Evolutionary conservation across 2,888 invertebrate species (phyloP), one percentile per base, ranked within the genome.

Genomic region (Tanypteryx hageni): DNA sequence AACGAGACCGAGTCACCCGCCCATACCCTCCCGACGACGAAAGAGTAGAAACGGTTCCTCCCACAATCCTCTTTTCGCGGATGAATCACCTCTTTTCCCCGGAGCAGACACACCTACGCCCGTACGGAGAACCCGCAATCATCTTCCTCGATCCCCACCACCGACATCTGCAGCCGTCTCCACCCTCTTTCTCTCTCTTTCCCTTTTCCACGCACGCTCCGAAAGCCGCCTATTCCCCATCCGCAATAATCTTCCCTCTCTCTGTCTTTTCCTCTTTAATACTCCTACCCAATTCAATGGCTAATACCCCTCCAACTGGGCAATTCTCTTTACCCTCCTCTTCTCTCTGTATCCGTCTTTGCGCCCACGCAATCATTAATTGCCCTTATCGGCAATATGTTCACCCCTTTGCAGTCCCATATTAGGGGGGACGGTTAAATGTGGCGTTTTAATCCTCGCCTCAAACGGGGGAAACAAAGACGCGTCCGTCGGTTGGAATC

Each of bases 361-460:
- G 9, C 27, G 61, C 86, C 27, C 27, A 64, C 64, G 44, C 56
- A 22, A 9, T 64, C 89, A 89, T 89, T 89, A 89, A 89, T 89
- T 89, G 89, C 89, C 89, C 89, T 89, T 89, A 89, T 89, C 89
- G 14, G 89, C 89, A 89, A 89, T 89, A 89, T 89, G 89, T 64
- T 89, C 89, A 89, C 89, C 89, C 89, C 89, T 89, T 89, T 64
- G 31, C 61, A 64, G 64, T 64, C n/a, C 89, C 89, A 89, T 89
- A 89, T 89, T 89, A 89, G 89, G 89, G 89, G 27, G n/a, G 18
- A 16, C 31, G 89, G 89, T 64, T 18, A 27, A 64, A 64, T 16
- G 64, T 86, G 61, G 89, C 89, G 89, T 89, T 89, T 89, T 89
- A 89, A 89, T 89, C 89, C 89, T 89, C 89, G 89, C 89, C 64